Percentiles rank a stretch among this genome's conserved stretches.
These are phyloP conservation scores for Dicrurus megarhynchus DNA, from an alignment of 2,113 vertebrate species.

Conservation along the genomic window DNA sequence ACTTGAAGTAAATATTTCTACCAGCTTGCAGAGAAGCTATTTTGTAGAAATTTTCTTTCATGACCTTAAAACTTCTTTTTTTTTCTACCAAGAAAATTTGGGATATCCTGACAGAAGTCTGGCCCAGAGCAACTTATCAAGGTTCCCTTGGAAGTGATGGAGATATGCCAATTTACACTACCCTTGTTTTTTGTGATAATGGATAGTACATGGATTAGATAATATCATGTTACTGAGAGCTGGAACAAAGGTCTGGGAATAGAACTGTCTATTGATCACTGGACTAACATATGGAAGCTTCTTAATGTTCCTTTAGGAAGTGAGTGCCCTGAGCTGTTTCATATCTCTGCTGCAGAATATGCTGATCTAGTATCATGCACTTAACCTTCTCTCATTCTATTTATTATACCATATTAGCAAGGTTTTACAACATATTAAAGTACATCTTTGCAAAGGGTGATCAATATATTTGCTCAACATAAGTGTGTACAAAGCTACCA, in stretches of 20 bases:
- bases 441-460: background rate
- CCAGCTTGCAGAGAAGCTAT: background rate
- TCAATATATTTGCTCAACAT: constrained; percentile 15
- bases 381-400: constrained; percentile 31
- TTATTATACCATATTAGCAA: constrained; percentile 19
- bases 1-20: background rate
- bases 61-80: background rate
- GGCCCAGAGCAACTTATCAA: background rate
- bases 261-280: background rate
- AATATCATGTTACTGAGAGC: background rate
- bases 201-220: background rate
- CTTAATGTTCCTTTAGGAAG: constrained; percentile 13
- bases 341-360: background rate
- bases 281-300: background rate
- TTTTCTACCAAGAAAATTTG: background rate
- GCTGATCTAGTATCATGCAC: constrained; percentile 2
- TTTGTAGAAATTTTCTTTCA: background rate
- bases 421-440: constrained; percentile 15
- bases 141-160: accelerated
- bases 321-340: background rate
- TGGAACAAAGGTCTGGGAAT: background rate
- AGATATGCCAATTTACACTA: background rate
- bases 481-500: background rate
- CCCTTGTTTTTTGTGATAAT: background rate
- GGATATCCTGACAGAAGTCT: background rate